Conservation (phyloP, 2,888 invertebrate genomes). For the Brassicogethes aeneus region DNA sequence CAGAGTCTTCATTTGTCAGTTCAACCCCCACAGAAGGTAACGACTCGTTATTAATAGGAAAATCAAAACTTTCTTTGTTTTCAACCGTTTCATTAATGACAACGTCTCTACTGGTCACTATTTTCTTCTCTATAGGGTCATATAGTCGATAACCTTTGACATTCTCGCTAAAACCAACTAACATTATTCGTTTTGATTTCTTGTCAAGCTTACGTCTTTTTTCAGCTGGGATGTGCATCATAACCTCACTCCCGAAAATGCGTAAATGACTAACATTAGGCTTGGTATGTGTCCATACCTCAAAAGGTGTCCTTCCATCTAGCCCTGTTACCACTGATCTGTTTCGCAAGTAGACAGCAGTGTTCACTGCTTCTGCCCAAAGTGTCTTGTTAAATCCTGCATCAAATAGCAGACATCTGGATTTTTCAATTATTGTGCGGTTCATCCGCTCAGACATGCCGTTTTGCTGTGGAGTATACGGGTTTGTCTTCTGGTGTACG, state of each 20-base stretch:
- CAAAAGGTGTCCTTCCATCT: slow-evolving; percentile 22
- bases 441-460: slow-evolving; percentile 16
- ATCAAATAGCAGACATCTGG: slow-evolving; percentile 18
- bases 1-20: slow-evolving; percentile 2
- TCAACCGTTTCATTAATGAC: slow-evolving; percentile 5
- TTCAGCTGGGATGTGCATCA: slow-evolving; percentile 13
- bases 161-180: slow-evolving; percentile 12
- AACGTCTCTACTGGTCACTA: slow-evolving; percentile 9
- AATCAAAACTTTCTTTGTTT: too few relatives aligned
- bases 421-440: slow-evolving; percentile 16
- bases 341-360: slow-evolving; percentile 18
- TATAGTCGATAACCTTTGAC: slow-evolving; percentile 10
- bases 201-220: slow-evolving; percentile 14
- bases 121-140: slow-evolving; percentile 3
- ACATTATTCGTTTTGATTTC: slow-evolving; percentile 11
- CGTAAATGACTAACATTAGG: slow-evolving; percentile 11
- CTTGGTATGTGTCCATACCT: slow-evolving; percentile 19
- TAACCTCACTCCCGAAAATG: slow-evolving; percentile 13
- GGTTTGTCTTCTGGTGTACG: slow-evolving; percentile 10
- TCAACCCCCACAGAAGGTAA: too few relatives aligned
- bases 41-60: too few relatives aligned
- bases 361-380: slow-evolving; percentile 20
- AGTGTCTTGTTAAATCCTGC: slow-evolving; percentile 16
- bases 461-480: slow-evolving; percentile 12
- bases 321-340: slow-evolving; percentile 7